A percentile compares a stretch with the other conserved stretches of the same genome.
Conservation (phyloP, 1,140 invertebrate genomes). For the Nautilus pompilius region DNA sequence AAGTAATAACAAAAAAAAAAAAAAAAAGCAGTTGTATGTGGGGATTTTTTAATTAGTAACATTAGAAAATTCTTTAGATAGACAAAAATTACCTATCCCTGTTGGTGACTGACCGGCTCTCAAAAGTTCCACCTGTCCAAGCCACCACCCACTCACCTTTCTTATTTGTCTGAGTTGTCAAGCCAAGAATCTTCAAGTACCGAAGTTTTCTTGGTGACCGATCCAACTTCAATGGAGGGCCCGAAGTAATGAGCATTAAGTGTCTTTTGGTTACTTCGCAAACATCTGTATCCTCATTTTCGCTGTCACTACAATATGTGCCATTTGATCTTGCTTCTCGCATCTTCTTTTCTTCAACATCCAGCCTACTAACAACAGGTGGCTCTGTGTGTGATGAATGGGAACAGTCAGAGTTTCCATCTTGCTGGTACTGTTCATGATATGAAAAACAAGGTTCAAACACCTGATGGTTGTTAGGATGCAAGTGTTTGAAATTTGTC, state of each 20-base stretch:
- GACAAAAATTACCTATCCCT: too few relatives aligned
- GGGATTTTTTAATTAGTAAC: too few relatives aligned
- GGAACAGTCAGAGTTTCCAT: too few relatives aligned
- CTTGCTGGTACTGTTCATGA: too few relatives aligned
- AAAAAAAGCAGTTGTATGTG: too few relatives aligned
- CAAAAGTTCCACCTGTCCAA: background rate
- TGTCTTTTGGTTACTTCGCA: constrained; percentile 22
- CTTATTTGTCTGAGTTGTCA: constrained; percentile 32
- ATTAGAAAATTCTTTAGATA: too few relatives aligned
- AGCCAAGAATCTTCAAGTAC: constrained; percentile 31
- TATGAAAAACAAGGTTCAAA: too few relatives aligned
- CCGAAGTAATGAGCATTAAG: constrained; percentile 28
- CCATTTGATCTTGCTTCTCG: constrained; percentile 19
- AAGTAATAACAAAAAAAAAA: too few relatives aligned
- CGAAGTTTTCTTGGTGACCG: constrained; percentile 33
- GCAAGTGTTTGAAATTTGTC: background rate
- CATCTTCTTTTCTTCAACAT: constrained; percentile 30
- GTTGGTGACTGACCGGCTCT: too few relatives aligned
- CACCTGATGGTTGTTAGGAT: too few relatives aligned
- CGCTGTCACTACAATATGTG: constrained; percentile 32
- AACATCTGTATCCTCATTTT: constrained; percentile 29
- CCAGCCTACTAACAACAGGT: constrained; percentile 28
- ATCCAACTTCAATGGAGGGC: constrained; percentile 35
- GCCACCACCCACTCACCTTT: constrained; percentile 26
- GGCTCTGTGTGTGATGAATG: too few relatives aligned